Base-by-base conservation (phyloP, 2,797 vertebrate species). In the Xyrichtys novacula region DNA sequence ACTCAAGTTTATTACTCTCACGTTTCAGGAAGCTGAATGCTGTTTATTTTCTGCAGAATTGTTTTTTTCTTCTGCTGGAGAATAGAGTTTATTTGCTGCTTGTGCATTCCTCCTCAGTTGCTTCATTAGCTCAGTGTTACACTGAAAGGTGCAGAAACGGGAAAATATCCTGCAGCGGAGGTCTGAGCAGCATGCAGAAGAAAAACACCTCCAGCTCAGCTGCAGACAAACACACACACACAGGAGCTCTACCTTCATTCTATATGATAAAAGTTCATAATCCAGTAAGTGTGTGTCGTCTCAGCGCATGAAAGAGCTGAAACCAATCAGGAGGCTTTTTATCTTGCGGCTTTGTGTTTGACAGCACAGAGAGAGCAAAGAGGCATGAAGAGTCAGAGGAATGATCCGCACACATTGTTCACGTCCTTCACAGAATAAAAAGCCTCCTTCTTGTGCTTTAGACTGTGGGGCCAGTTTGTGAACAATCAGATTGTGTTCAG, bases 51-150 rank as follows among this genome's bases (percentile, higher is more conserved):
- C 32, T 34, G 32, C 32, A 34, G 32, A 12, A 34, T 34, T 34
- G 32, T 38, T 3, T 5, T 29, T 38, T 16, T 38, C 14, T 16
- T 38, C 36, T 15, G 58, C 61, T 61, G 48, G 44, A 53, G 34
- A 32, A 59, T 60, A 43, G 64, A 75, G 42, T 77, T 81, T 48
- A 62, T 50, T 58, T 72, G 48, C 28, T 65, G 39, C 39, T 40
- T 39, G 53, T 55, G 32, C 48, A 34, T 70, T 79, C 55, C 26
- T 79, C 50, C 31, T 60, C 29, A 46, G 19, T 6, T 54, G 46
- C 70, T 80, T 78, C 59, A 70, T 78, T 83, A 58, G 23, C 20
- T 48, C 20, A 26, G 71, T 63, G 65, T 54, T 39, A 42, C 57
- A 17, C 47, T 65, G 49, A 40, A 65, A 73, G 40, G 34, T 58